phyloP scores from a whole-genome alignment of 2,113 vertebrate genomes.

The Myiagra hebetior region DNA sequence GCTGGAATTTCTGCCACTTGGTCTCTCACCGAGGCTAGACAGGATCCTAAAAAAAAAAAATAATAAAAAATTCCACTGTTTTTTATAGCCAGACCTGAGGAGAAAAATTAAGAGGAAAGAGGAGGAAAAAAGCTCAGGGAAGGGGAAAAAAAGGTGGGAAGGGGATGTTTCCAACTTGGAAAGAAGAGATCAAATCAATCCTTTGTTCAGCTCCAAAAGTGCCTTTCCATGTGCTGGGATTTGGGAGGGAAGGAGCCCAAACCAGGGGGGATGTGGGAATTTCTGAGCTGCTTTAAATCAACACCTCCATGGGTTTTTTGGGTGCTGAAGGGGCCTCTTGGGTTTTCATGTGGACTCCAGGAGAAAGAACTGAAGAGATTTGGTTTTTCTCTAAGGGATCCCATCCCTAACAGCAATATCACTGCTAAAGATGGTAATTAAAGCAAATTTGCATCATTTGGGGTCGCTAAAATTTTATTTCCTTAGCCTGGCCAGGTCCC shows the following conservation, averaged over 20 bases:
- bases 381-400: neutral
- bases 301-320: neutral
- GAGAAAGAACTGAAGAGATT: neutral
- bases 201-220: constrained; percentile 37
- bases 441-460: neutral
- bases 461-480: neutral
- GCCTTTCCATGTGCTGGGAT: neutral
- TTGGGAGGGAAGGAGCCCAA: neutral
- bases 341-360: neutral
- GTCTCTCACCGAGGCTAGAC: constrained; percentile 33
- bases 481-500: neutral
- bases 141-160: neutral
- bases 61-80: neutral
- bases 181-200: neutral
- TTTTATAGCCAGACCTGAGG: neutral
- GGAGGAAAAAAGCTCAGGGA: neutral
- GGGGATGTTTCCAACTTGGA: neutral
- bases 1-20: constrained; percentile 64
- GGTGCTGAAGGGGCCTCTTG: constrained; percentile 12
- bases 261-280: neutral
- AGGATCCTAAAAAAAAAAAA: neutral
- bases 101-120: neutral
- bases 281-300: neutral
- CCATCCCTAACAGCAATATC: neutral
- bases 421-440: neutral